phyloP scores from a whole-genome alignment of 2,888 invertebrate species.

The Sphaeridia pumilis region DNA sequence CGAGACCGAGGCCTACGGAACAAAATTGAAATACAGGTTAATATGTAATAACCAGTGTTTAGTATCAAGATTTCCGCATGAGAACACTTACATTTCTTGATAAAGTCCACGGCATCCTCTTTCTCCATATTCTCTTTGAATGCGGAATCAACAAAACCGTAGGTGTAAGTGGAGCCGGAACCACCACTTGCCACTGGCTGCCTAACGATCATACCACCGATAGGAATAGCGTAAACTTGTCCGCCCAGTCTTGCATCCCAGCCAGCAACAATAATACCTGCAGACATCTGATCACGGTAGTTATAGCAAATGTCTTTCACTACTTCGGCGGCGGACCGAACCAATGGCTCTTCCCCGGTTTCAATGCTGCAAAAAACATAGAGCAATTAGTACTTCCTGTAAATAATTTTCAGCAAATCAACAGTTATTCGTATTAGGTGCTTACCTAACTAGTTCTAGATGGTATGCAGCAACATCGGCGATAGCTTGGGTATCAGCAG shows the following conservation, averaged over 20 bases:
- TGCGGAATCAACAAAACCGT: conserved; percentile 88
- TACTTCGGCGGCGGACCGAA: conserved; percentile 80
- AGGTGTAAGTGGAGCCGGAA: conserved; percentile 89
- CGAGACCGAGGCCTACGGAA: conserved; percentile 62
- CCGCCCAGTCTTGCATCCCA: conserved; percentile 88
- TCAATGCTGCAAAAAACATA: conserved; percentile 55
- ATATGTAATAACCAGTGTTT: too few relatives aligned
- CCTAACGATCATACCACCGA: conserved; percentile 84
- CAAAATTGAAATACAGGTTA: neutral
- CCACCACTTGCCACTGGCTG: conserved; percentile 83
- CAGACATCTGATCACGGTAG: conserved; percentile 82
- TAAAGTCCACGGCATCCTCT: conserved; percentile 74
- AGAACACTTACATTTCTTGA: conserved; percentile 59
- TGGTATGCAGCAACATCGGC: conserved; percentile 91
- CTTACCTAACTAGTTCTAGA: conserved; percentile 72
- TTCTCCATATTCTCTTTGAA: conserved; percentile 75
- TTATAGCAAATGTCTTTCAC: conserved; percentile 93
- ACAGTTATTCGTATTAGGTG: too few relatives aligned
- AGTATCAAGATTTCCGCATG: neutral
- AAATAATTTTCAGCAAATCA: too few relatives aligned
- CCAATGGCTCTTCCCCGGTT: conserved; percentile 69
- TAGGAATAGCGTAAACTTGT: conserved; percentile 54
- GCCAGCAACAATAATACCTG: conserved; percentile 93
- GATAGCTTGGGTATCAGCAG: conserved; percentile 97
- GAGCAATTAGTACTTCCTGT: too few relatives aligned